A percentile compares a stretch with the other conserved stretches of the same genome.
Evolutionary conservation across 2,797 vertebrate species (phyloP).

Genomic region (Oreortyx pictus): DNA sequence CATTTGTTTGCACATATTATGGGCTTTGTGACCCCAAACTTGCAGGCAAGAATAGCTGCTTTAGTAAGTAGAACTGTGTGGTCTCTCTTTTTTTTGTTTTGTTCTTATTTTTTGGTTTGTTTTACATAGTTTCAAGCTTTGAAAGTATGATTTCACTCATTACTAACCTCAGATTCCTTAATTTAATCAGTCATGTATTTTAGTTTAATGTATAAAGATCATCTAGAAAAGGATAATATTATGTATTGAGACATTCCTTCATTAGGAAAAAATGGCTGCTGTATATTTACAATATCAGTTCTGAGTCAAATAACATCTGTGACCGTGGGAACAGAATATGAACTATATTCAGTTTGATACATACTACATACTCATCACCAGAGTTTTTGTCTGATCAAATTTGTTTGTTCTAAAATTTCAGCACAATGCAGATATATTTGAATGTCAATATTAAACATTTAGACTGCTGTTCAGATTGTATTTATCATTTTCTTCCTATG

Average conservation of each 20-base stretch:
- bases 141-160: constrained; percentile 92
- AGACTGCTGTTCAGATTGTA: constrained; percentile 88
- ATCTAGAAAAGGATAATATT: constrained; percentile 88
- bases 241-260: constrained; percentile 98
- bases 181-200: constrained; percentile 95
- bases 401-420: constrained; percentile 77
- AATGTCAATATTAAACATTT: constrained; percentile 89
- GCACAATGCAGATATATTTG: constrained; percentile 88
- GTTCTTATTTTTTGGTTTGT: constrained; percentile 79
- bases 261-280: constrained; percentile 96
- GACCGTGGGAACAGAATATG: constrained; percentile 86
- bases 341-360: constrained; percentile 80
- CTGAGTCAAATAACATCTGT: constrained; percentile 77
- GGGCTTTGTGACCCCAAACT: constrained; percentile 89
- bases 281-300: constrained; percentile 90
- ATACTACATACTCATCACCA: constrained; percentile 79
- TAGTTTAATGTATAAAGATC: constrained; percentile 95
- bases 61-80: constrained; percentile 94
- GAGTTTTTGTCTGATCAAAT: constrained; percentile 73
- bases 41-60: constrained; percentile 97
- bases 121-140: constrained; percentile 91
- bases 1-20: constrained; percentile 99
- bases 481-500: constrained; percentile 82
- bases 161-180: constrained; percentile 90
- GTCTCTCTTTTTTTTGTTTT: constrained; percentile 62